Evolutionary conservation across 2,888 invertebrate species (phyloP).

Genomic region (Drosophila imparisetae): DNA sequence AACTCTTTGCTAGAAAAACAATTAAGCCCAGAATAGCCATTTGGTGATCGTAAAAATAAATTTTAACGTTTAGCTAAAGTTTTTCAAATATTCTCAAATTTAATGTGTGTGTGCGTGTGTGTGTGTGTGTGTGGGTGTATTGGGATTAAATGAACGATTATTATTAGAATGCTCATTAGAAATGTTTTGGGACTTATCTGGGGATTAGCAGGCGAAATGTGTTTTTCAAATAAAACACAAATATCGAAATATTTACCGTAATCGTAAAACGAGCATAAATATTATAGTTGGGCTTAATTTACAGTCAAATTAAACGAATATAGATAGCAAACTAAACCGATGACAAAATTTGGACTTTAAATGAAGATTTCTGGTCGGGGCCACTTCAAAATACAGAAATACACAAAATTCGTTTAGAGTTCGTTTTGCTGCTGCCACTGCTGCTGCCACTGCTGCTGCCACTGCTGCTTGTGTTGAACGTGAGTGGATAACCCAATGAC

Average conservation of each 20-base stretch:
- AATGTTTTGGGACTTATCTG: conserved; percentile 36
- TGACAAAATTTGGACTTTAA: conserved; percentile 6
- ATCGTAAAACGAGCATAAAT: not conserved
- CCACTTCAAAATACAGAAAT: conserved; percentile 10
- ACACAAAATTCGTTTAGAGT: conserved; percentile 26
- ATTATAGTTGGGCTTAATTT: not conserved
- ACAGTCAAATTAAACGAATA: not conserved
- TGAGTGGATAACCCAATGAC: conserved; percentile 72
- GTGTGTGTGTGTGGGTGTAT: conserved; percentile 15
- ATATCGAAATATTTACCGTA: conserved; percentile 30
- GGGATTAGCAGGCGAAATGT: conserved; percentile 27
- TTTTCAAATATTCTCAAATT: conserved; percentile 54
- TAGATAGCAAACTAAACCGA: not conserved
- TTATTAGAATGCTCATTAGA: conserved; percentile 56
- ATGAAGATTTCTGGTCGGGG: conserved; percentile 6
- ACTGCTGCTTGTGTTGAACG: conserved; percentile 32
- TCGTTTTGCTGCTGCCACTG: not conserved
- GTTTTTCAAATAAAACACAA: conserved; percentile 41
- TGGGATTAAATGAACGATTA: conserved; percentile 57
- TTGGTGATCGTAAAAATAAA: conserved; percentile 41
- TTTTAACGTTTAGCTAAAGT: conserved; percentile 41
- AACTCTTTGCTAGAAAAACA: not conserved
- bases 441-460: not conserved
- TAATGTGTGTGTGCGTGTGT: conserved; percentile 36
- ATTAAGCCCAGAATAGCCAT: not conserved